These are phyloP conservation scores for Montipora cactus DNA, from an alignment of 64 coral and sea anemone genomes.

Conservation along the genomic window DNA sequence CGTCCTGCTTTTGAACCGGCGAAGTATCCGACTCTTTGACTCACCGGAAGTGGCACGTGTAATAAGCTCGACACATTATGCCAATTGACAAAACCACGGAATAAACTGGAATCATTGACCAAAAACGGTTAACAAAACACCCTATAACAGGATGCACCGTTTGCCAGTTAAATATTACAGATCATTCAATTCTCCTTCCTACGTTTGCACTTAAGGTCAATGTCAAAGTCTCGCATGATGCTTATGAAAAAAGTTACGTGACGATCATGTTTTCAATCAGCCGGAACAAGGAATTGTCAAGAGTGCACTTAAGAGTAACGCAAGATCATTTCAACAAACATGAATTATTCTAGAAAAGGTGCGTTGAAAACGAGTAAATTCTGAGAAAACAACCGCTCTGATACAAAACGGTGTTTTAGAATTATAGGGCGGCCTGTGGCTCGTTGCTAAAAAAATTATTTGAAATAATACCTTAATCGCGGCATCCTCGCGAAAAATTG, in stretches of 20 bases:
- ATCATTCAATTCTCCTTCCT: not conserved
- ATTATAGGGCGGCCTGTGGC: too few species aligned
- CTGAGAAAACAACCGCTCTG: too few species aligned
- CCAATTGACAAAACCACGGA: not conserved
- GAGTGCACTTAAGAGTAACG: not conserved
- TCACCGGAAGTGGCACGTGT: not conserved
- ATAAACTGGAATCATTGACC: not conserved
- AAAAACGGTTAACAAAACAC: not conserved
- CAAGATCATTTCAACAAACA: not conserved
- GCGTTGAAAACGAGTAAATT: too few species aligned
- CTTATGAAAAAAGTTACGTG: not conserved
- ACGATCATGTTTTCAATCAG: not conserved
- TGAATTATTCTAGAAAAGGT: too few species aligned
- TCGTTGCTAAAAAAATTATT: too few species aligned
- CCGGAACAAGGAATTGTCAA: not conserved
- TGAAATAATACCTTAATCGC: too few species aligned
- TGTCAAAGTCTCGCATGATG: not conserved
- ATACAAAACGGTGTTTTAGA: too few species aligned
- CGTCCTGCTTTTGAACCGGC: not conserved
- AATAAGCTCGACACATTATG: not conserved
- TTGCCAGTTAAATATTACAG: not conserved
- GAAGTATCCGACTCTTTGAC: not conserved
- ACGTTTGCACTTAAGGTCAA: not conserved
- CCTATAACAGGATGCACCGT: not conserved
- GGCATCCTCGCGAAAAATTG: too few species aligned